Conservation (phyloP, 2,888 invertebrate species). For the Patella caerulea region DNA sequence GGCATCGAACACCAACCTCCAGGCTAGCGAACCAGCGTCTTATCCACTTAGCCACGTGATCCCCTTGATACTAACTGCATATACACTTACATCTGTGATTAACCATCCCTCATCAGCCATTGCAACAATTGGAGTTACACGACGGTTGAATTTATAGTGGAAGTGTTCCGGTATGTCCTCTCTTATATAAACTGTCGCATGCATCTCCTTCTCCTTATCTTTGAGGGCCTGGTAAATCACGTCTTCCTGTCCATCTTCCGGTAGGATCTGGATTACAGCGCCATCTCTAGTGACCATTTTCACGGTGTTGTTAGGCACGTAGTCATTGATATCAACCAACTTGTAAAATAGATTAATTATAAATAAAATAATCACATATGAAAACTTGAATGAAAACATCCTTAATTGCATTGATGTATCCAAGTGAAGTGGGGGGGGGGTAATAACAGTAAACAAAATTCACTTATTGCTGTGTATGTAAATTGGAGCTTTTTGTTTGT, state of each 20-base stretch:
- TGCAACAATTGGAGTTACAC: constrained; percentile 78
- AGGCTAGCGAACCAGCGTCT: no score
- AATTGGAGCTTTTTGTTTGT: no score
- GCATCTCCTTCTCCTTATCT: constrained; percentile 28
- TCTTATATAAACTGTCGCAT: constrained; percentile 75
- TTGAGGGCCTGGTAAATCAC: constrained; percentile 44
- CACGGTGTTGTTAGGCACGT: neutral
- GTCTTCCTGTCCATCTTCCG: constrained; percentile 31
- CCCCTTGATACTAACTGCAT: no score
- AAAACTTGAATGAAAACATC: no score
- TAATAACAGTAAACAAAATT: no score
- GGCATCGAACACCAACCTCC: no score
- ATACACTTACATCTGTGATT: constrained; percentile 45
- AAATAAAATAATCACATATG: neutral
- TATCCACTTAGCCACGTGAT: no score
- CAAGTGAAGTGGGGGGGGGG: no score
- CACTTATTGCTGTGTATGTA: no score
- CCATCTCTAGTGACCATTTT: constrained; percentile 34
- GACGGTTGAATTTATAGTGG: constrained; percentile 77
- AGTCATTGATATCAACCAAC: constrained; percentile 21
- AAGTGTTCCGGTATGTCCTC: constrained; percentile 72
- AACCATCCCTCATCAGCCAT: constrained; percentile 78
- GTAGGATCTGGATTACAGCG: constrained; percentile 42
- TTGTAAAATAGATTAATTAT: neutral
- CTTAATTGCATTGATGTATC: no score